Base-by-base conservation (phyloP, 1,140 invertebrate species). In the Pomacea maculata region DNA sequence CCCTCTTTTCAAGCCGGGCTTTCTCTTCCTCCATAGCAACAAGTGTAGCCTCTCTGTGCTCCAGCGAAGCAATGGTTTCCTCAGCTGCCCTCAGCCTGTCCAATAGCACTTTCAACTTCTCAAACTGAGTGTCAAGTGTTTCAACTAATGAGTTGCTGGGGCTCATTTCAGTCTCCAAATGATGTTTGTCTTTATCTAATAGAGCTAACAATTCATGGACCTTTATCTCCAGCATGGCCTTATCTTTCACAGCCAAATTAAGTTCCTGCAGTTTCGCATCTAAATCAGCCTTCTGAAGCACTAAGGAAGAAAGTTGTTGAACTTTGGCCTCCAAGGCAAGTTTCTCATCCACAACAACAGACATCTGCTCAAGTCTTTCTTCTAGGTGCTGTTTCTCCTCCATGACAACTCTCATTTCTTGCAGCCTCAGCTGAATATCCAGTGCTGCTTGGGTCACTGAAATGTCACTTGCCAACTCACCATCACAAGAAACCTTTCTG, bases 281-380 rank as follows among this genome's bases (percentile, higher is more conserved):
- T 21, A 78, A 52, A 78, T 45, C 21, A n/a, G 29, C 63, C 52
- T 78, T 78, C 25, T 78, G 67, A 55, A 57, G 64, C 11, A 70
- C 54, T n/a, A 78, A 29, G 54, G 45, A 34, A 34, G 67, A 78
- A 45, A 78, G 77, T 29, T 78, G 67, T 29, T 78, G 21, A 6
- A 78, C 67, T 70, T 71, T 78, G 6, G 77, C 19, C 67, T 78
- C 77, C 17, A 78, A 67, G 57, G 54, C 54, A 54, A 54, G 29
- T 45, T 78, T 78, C 25, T 78, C 77, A 19, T 78, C 65, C 21
- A 70, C 7, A 17, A 25, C 67, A 55, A n/a, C 72, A 61, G 61
- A 80, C 72, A 29, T 80, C 19, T 25, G 64, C 79, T 75, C 72
- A 61, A 80, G 54, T 29, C 14, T 78, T 52, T 21, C n/a, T 54